Evolutionary conservation across 2,797 vertebrate genomes (phyloP).

Genomic region (Oreochromis mossambicus): DNA sequence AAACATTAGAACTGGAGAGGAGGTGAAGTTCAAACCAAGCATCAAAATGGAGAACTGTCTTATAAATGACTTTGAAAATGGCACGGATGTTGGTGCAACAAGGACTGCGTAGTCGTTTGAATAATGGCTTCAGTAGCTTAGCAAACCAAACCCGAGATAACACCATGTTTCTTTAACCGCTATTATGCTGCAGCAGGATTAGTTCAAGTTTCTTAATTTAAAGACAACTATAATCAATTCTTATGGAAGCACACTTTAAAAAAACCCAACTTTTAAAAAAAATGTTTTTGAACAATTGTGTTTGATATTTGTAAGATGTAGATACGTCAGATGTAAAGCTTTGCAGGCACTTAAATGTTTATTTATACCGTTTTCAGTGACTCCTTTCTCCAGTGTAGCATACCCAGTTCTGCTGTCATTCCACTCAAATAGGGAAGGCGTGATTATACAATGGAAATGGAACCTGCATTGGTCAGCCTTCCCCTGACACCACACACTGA

Average conservation of each 20-base stretch:
- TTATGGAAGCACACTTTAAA: not conserved
- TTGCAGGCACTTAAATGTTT: not conserved
- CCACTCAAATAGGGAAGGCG: not conserved
- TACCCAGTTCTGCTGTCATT: not conserved
- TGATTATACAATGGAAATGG: not conserved
- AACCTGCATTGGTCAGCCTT: not conserved
- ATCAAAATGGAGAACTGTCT: not conserved
- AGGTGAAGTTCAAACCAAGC: not conserved
- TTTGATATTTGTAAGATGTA: not conserved
- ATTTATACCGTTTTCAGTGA: not conserved
- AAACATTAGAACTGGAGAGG: not conserved
- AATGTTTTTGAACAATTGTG: not conserved
- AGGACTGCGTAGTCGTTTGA: not conserved
- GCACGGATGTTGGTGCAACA: not conserved
- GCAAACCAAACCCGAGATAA: not conserved
- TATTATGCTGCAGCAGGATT: not conserved
- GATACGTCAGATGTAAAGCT: not conserved
- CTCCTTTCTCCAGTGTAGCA: not conserved
- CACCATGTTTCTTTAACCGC: not conserved
- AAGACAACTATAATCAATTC: not conserved
- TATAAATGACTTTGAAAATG: not conserved
- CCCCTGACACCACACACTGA: not conserved
- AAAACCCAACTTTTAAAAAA: fast-evolving
- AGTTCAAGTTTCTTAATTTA: not conserved
- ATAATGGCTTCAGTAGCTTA: not conserved